A percentile compares a stretch with the other conserved stretches of the same genome.
phyloP scores from a whole-genome alignment of 2,888 invertebrate species.

The Argyra leucocephala region DNA sequence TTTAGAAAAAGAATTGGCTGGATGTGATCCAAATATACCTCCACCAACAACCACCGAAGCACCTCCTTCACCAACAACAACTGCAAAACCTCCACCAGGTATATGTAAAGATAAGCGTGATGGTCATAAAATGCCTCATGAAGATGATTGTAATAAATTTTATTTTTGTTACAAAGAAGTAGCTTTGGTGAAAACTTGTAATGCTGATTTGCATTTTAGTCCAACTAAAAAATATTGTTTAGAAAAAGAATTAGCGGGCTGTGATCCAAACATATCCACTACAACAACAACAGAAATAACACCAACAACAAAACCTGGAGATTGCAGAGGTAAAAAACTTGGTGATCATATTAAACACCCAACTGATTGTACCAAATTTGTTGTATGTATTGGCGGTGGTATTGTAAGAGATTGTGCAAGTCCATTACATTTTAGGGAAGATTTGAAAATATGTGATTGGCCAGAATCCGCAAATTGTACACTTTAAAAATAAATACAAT shows the following conservation, averaged over 20 bases:
- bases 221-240: background rate
- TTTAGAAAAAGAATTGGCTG: background rate
- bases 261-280: background rate
- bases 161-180: background rate
- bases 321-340: slow-evolving; percentile 21
- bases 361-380: background rate
- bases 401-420: background rate
- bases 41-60: background rate
- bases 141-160: background rate
- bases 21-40: background rate
- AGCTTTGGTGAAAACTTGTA: background rate
- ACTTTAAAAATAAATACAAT: too few relatives aligned
- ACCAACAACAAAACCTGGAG: slow-evolving; percentile 15
- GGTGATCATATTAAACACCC: slow-evolving; percentile 9
- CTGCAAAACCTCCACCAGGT: background rate
- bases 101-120: background rate
- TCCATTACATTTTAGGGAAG: background rate
- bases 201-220: background rate
- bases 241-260: background rate
- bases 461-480: background rate
- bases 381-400: background rate
- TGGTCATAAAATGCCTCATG: background rate
- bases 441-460: background rate
- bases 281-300: too few relatives aligned
- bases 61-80: background rate